Base-by-base conservation (phyloP, 2,888 invertebrate genomes). In the Andrena trimmerana region DNA sequence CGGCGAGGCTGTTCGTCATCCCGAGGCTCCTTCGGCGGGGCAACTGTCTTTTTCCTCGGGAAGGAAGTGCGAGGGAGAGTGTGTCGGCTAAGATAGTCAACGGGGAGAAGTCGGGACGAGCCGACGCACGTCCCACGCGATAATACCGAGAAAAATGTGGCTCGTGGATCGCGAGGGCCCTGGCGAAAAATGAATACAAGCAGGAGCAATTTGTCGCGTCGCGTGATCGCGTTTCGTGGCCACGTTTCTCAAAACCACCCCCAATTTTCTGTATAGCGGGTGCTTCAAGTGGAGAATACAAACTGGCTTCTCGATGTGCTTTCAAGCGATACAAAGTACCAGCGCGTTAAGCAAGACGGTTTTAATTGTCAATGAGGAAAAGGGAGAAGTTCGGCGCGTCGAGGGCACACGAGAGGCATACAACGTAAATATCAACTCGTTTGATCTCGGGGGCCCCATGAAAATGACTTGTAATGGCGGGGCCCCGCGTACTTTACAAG, bases 381-480 rank as follows among this genome's bases (percentile, higher is more conserved):
- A 29, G 13, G 52, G 52, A 16, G 31, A 67, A 48, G 50, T 68
- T 54, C 24, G 59, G 66, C 42, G 59, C 50, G 54, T 33, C 73
- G 72, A 54, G 78, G 66, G 70, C 81, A 70, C 71, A 76, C 78
- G 60, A 85, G 85, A 85, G 80, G 89, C 87, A 86, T 86, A 84
- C 85, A 90, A 88, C 88, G 90, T 90, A 91, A 91, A 91, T 91
- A 91, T 90, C 91, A 89, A 78, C 83, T 87, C 86, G 88, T 89
- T 91, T 90, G 89, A 90, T 91, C 90, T 89, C 62, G 85, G 81
- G 78, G 86, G 82, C 83, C 88, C 86, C 88, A 91, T 91, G 91
- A 89, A 90, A 91, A 91, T 91, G 90, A 91, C 90, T 91, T 88
- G 90, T 91, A 91, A 91, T 90, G 90, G 90, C 88, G 86, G 84